Evolutionary conservation across 2,113 vertebrate species (phyloP).

Genomic region (Tinamus guttatus): DNA sequence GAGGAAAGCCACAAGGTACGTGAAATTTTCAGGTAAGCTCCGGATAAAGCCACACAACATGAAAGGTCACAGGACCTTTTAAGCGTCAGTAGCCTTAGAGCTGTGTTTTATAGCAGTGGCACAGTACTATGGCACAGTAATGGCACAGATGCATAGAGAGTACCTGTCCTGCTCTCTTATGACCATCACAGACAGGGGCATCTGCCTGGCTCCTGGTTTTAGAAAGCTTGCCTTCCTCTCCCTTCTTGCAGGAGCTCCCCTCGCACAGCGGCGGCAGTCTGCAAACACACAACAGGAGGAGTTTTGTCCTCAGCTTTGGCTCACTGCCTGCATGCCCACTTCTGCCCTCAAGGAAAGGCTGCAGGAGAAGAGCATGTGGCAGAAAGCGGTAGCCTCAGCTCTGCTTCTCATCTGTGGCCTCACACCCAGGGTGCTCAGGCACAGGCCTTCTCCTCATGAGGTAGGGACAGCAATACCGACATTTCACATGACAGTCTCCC

Average conservation of each 20-base stretch:
- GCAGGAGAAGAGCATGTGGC: no score
- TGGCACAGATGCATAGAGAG: neutral
- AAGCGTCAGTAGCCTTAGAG: neutral
- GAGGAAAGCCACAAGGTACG: no score
- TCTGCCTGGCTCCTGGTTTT: neutral
- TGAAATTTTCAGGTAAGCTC: neutral
- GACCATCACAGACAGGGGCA: slow-evolving; percentile 65
- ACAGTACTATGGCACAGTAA: neutral
- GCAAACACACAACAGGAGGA: no score
- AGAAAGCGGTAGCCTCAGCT: no score
- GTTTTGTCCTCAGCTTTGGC: no score
- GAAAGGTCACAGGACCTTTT: neutral
- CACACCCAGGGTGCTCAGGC: no score
- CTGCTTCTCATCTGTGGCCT: no score
- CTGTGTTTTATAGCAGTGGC: neutral
- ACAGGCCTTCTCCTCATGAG: no score
- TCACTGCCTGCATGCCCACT: no score
- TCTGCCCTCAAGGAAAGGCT: no score
- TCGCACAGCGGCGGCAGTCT: neutral
- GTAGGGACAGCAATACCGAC: no score
- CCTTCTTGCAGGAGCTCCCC: neutral
- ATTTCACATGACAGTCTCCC: no score
- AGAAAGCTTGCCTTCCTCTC: neutral
- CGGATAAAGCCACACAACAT: neutral
- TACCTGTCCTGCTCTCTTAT: slow-evolving; percentile 84